Evolutionary conservation across 2,797 vertebrate genomes (phyloP), one percentile per base, ranked within the genome.

Genomic region (Gorsachius magnificus): DNA sequence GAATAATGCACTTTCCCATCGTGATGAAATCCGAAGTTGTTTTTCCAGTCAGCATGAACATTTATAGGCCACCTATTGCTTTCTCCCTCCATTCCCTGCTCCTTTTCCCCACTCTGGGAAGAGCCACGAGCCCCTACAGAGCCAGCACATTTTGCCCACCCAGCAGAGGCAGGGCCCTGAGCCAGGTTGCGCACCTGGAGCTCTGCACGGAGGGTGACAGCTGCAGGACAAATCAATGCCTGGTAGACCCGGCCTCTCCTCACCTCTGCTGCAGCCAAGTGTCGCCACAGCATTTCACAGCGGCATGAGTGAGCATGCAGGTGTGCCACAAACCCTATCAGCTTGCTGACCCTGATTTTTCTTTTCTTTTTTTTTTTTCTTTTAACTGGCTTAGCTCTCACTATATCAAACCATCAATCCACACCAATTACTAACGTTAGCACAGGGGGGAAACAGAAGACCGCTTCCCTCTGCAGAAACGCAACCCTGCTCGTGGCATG

Each of bases 111-210:
- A 9, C 38, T 36, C n/a, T 15, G 24, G n/a, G 53, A 46, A 51
- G 43, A 19, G 20, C 76, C 14, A 4, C 2, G 12, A 86, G 41
- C 26, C 35, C 51, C 19, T 10, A 38, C 13, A 13, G 57, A 53
- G 16, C 36, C 9, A 18, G 46, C 11, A 35, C 29, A 4, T 19
- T 50, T 43, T 69, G 56, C 51, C 33, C 38, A 29, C 36, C 24
- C 18, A 28, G 38, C 68, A 36, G 61, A 54, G 58, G 24, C 58
- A 38, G 64, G 60, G 16, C 22, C n/a, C 11, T 24, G 70, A 35
- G 64, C 38, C 38, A 16, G 41, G 20, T 3, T 4, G 35, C 0
- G 1, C 25, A 11, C 1, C 0, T 10, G 25, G 28, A 38, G 72
- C 43, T 71, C 63, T 28, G 48, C 24, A 5, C 6, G 15, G 50